phyloP scores from a whole-genome alignment of 2,113 vertebrate genomes.

The Rhabdornis inornatus region DNA sequence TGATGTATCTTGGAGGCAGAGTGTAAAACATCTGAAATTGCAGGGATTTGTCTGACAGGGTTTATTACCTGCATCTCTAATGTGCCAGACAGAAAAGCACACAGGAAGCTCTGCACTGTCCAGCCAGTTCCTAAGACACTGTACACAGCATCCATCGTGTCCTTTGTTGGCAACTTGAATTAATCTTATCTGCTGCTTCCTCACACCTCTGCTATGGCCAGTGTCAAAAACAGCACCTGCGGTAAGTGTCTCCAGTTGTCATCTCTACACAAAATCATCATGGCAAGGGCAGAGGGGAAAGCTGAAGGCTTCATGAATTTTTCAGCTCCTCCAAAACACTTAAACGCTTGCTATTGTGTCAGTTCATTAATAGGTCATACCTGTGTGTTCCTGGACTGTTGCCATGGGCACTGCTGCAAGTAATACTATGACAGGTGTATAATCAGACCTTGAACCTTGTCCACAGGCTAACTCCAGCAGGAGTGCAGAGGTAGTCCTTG shows the following conservation, averaged over 20 bases:
- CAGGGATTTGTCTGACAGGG: background rate
- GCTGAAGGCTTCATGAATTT: background rate
- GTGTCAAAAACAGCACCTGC: background rate
- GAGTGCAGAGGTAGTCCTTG: background rate
- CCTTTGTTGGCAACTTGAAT: background rate
- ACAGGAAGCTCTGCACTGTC: background rate
- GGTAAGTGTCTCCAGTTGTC: background rate
- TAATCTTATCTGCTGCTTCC: background rate
- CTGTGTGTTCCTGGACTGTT: background rate
- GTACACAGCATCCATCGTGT: background rate
- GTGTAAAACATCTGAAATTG: background rate
- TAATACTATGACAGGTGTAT: background rate
- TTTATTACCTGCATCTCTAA: background rate
- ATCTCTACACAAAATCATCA: background rate
- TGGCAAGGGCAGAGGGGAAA: conserved; percentile 1
- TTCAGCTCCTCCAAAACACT: background rate
- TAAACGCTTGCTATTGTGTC: background rate
- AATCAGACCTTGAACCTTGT: background rate
- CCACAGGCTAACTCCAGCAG: background rate
- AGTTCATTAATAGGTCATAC: background rate
- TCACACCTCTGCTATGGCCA: background rate
- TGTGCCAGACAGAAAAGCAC: background rate
- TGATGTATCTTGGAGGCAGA: background rate
- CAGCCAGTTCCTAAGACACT: background rate
- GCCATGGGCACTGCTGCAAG: background rate